Base-by-base conservation (phyloP, 2,797 vertebrate species). In the Enteromius treurensis region DNA sequence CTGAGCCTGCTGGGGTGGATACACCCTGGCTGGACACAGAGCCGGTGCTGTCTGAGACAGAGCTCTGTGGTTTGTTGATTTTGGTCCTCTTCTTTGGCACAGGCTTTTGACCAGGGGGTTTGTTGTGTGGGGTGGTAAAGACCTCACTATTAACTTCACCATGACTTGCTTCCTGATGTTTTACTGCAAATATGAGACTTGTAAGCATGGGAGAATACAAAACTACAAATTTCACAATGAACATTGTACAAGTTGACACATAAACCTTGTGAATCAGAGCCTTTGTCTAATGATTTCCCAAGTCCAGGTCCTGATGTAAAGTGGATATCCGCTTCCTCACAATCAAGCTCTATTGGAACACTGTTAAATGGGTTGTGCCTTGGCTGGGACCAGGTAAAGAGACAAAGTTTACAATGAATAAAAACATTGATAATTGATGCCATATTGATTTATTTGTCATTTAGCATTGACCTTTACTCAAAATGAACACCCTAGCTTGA, bases 81-180 rank as follows among this genome's bases (percentile, higher is more conserved):
- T 96, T 91, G 13, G 94, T 98, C 90, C 97, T 96, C 83, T 95
- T 95, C 93, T 95, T 98, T 19, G 98, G 97, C 71, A 98, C 89
- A 1, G 97, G 97, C 80, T 86, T 92, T 77, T 95, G 94, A 45
- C 87, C 82, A 2, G 68, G 21, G 49, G 83, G 89, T 65, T 87
- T 91, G 26, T 91, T 88, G 15, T 91, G 92, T 21, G 92, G 91
- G 3, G 85, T 90, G 84, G 90, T 37, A 37, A 85, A 82, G 42
- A 86, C 86, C 90, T 78, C 90, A 84, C 13, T 88, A 93, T 88
- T 90, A 86, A 86, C 88, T 79, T 78, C 85, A 81, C 81, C 85
- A 88, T 89, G 60, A 81, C 84, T 81, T 68, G 87, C 58, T 11
- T 91, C 83, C 26, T 86, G 88, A 89, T 87, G 90, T 89, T 93